phyloP scores from a whole-genome alignment of 2,797 vertebrate genomes.

The Luscinia megarhynchos region DNA sequence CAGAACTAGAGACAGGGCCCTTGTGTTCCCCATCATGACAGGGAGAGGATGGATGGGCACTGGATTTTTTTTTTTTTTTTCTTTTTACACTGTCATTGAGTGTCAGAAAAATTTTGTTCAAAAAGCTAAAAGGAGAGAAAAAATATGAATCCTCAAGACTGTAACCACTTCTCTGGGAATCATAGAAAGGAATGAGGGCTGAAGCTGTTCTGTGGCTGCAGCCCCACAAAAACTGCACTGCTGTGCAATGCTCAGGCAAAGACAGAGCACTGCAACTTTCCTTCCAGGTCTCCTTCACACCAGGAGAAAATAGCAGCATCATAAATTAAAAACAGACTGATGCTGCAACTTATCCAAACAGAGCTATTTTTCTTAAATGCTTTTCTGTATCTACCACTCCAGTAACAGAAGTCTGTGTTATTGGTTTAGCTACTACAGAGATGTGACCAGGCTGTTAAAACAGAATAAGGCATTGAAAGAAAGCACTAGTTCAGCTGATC shows the following conservation, averaged over 20 bases:
- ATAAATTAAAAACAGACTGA: neutral
- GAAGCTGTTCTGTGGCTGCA: neutral
- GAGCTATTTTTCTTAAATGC: neutral
- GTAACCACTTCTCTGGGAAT: neutral
- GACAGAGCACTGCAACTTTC: neutral
- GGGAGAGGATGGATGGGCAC: neutral
- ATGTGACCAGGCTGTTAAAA: neutral
- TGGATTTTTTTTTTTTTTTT: neutral
- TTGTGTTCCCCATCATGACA: neutral
- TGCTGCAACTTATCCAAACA: neutral
- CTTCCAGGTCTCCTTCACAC: neutral
- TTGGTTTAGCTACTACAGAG: neutral
- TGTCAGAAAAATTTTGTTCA: neutral
- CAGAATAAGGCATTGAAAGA: neutral
- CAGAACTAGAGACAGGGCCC: neutral
- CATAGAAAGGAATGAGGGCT: neutral
- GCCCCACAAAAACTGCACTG: neutral
- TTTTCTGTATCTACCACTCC: neutral
- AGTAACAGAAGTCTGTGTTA: neutral
- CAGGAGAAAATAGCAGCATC: neutral
- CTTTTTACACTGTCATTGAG: neutral
- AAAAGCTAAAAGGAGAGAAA: neutral
- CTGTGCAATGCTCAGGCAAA: neutral
- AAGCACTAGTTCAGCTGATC: neutral
- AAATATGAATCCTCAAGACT: neutral